These are phyloP conservation scores for Paracyclopina nana DNA, from an alignment of 1,140 invertebrate genomes.

Conservation along the genomic window DNA sequence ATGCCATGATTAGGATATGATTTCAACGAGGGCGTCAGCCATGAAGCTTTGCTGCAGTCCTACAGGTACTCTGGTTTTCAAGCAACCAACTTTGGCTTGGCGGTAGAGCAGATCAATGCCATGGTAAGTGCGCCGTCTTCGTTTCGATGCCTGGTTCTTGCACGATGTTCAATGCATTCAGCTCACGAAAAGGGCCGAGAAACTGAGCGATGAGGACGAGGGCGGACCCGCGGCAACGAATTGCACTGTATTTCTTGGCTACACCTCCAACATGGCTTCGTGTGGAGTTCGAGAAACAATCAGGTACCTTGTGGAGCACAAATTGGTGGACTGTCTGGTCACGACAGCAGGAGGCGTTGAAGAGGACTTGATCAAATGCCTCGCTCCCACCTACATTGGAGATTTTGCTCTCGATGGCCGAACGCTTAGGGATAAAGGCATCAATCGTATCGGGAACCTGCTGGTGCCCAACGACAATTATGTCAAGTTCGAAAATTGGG, in stretches of 20 bases:
- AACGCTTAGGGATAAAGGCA: slow-evolving; percentile 56
- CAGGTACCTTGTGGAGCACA: slow-evolving; percentile 17
- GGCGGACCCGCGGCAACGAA: slow-evolving; percentile 25
- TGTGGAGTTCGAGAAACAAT: slow-evolving; percentile 82
- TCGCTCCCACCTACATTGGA: slow-evolving; percentile 80
- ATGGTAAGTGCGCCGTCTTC: background rate
- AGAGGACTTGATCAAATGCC: slow-evolving; percentile 97
- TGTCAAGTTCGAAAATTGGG: slow-evolving; percentile 93
- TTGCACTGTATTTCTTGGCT: slow-evolving; percentile 94
- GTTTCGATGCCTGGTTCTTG: no score
- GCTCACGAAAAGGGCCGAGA: background rate
- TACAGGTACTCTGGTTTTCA: slow-evolving; percentile 77
- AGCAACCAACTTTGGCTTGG: slow-evolving; percentile 79
- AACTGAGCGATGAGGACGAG: background rate
- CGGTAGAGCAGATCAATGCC: slow-evolving; percentile 35
- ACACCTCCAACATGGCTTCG: slow-evolving; percentile 93
- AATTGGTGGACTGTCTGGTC: slow-evolving; percentile 71
- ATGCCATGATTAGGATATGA: slow-evolving; percentile 46
- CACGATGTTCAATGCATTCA: no score
- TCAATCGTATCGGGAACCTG: slow-evolving; percentile 94
- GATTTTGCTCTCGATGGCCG: slow-evolving; percentile 59
- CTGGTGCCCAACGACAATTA: slow-evolving; percentile 97
- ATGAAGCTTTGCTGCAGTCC: slow-evolving; percentile 55
- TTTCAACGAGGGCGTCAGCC: slow-evolving; percentile 78
- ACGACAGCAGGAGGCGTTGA: slow-evolving; percentile 95